A percentile compares a stretch with the other conserved stretches of the same genome.
These are phyloP conservation scores for Bostrychus sinensis DNA, from an alignment of 2,113 vertebrate genomes.

Conservation along the genomic window DNA sequence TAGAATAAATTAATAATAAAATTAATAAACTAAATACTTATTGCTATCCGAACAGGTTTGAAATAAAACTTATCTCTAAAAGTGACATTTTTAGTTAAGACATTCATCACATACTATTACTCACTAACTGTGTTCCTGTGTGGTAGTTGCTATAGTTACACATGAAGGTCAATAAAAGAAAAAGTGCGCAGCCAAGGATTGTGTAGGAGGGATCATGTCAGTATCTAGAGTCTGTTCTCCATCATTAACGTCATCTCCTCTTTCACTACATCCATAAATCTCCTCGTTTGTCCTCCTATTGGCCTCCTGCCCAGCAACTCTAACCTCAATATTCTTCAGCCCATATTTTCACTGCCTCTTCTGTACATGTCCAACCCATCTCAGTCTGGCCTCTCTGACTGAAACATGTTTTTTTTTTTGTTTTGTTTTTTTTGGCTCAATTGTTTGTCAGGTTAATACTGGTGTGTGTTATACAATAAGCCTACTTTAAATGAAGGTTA, in stretches of 20 bases:
- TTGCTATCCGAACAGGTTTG: neutral
- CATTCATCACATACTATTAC: neutral
- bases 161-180: conserved; percentile 43
- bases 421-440: conserved; percentile 7
- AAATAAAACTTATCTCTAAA: neutral
- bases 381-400: neutral
- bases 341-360: neutral
- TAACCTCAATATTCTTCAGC: neutral
- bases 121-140: neutral
- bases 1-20: too few species aligned
- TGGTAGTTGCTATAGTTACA: conserved; percentile 64
- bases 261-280: neutral
- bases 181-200: conserved; percentile 7
- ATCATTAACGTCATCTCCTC: neutral
- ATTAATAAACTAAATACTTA: too few species aligned
- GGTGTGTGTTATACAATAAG: conserved; percentile 39
- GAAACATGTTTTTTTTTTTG: too few species aligned
- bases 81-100: neutral
- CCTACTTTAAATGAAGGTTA: conserved; percentile 47
- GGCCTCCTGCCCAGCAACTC: neutral
- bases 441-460: conserved; percentile 25
- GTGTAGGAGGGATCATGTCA: conserved; percentile 7
- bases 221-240: neutral
- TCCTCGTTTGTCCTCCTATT: neutral
- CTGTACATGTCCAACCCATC: neutral